Conservation (phyloP, 2,888 invertebrate species). For the Drosophila kuntzei region DNA sequence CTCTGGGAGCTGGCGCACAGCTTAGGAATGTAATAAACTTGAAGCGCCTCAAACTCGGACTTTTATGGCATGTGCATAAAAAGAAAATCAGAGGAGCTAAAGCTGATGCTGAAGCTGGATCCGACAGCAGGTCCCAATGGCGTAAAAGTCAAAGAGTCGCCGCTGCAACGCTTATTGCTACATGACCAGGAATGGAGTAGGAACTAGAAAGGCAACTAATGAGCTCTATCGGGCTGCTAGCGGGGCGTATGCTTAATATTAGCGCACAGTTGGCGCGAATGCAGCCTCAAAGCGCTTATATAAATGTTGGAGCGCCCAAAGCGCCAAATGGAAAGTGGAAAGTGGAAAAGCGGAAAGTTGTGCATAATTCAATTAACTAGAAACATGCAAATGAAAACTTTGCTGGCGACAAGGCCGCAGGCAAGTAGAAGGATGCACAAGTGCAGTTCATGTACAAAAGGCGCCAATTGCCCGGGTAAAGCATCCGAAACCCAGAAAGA, state of each 20-base stretch:
- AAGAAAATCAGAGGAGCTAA: conserved; percentile 62
- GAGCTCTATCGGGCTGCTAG: conserved; percentile 43
- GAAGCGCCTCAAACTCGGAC: conserved; percentile 44
- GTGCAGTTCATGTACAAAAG: conserved; percentile 27
- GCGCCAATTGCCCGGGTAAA: conserved; percentile 25
- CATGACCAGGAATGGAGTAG: neutral
- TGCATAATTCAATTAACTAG: conserved; percentile 79
- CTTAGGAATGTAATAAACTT: conserved; percentile 75
- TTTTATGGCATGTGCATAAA: conserved; percentile 74
- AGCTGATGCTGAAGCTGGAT: conserved; percentile 7
- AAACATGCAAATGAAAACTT: conserved; percentile 79
- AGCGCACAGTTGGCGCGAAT: conserved; percentile 24
- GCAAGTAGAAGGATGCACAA: conserved; percentile 44
- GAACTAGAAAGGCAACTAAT: conserved; percentile 46
- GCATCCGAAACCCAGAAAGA: conserved; percentile 25
- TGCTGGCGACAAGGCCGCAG: conserved; percentile 58
- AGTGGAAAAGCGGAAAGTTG: conserved; percentile 57
- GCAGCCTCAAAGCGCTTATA: conserved; percentile 60
- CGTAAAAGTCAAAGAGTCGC: conserved; percentile 58
- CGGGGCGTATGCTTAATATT: conserved; percentile 71
- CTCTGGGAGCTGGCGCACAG: conserved; percentile 54
- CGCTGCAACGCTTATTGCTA: conserved; percentile 15
- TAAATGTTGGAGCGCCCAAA: conserved; percentile 60
- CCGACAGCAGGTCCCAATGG: conserved; percentile 18
- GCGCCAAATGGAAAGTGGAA: conserved; percentile 37